Conservation (phyloP, 1,140 invertebrate genomes). For the Lysiphlebus fabarum region DNA sequence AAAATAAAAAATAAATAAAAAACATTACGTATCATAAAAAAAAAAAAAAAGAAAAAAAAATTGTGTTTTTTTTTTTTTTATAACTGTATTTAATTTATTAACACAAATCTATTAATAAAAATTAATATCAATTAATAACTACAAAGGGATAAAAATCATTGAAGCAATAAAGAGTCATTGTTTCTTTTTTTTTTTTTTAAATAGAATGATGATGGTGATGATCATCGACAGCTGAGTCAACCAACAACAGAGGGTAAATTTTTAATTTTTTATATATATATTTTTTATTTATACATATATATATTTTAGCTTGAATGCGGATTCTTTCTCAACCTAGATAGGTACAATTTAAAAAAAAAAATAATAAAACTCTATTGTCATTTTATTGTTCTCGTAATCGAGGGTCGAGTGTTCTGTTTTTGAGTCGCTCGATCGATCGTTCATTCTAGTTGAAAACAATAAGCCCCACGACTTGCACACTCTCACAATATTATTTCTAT, state of each 20-base stretch:
- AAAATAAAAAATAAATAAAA: slow-evolving; percentile 15
- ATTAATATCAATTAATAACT: slow-evolving; percentile 3
- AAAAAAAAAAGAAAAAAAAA: not conserved
- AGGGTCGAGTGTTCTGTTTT: slow-evolving; percentile 27
- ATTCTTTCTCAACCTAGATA: slow-evolving; percentile 15
- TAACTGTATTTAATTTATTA: not conserved
- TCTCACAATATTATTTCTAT: too few species aligned
- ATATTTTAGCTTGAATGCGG: slow-evolving; percentile 18
- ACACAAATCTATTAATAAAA: slow-evolving; percentile 1
- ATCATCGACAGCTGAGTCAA: slow-evolving; percentile 14
- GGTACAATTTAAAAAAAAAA: slow-evolving; percentile 14
- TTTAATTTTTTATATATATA: not conserved
- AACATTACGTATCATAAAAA: slow-evolving; percentile 6
- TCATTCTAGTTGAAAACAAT: slow-evolving; percentile 25
- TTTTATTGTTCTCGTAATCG: slow-evolving; percentile 25
- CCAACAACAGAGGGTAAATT: slow-evolving; percentile 8
- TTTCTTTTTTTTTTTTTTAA: not conserved
- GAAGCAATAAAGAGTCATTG: too few species aligned
- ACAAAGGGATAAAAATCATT: not conserved
- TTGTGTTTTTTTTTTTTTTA: too few species aligned
- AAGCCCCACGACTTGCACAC: slow-evolving; percentile 2
- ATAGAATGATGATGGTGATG: not conserved
- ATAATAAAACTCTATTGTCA: slow-evolving; percentile 23
- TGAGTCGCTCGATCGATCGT: slow-evolving; percentile 26
- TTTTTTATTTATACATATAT: slow-evolving; percentile 3